Percentiles rank a stretch among this genome's conserved stretches.
phyloP scores from a whole-genome alignment of 1,140 invertebrate genomes.

The Meloidogyne hapla region DNA sequence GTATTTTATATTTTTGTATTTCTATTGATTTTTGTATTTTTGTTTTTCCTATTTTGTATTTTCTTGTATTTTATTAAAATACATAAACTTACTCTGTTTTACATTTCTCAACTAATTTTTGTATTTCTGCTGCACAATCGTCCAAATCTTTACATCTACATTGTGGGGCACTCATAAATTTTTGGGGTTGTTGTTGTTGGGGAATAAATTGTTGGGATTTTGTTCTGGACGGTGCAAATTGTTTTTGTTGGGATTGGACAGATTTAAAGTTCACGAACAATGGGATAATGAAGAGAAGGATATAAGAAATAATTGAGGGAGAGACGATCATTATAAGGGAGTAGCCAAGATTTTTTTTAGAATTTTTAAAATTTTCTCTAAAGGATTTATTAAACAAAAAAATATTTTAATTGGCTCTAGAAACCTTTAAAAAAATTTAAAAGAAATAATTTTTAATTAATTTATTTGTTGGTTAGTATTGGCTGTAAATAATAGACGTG shows the following conservation, averaged over 20 bases:
- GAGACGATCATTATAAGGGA: too few species aligned
- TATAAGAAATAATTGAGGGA: background rate
- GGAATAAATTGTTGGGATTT: background rate
- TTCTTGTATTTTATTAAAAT: conserved; percentile 9
- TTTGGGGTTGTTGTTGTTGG: conserved; percentile 4
- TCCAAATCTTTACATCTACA: conserved; percentile 53
- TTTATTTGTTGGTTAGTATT: too few species aligned
- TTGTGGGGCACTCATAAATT: conserved; percentile 51
- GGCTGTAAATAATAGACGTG: too few species aligned
- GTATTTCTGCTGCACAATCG: conserved; percentile 41
- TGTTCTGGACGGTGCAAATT: background rate
- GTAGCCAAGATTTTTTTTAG: too few species aligned
- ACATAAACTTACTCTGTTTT: conserved; percentile 39
- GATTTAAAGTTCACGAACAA: background rate
- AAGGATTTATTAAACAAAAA: too few species aligned
- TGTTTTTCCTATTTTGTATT: too few species aligned
- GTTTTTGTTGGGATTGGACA: background rate
- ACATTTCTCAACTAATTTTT: conserved; percentile 42
- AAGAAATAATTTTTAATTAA: too few species aligned
- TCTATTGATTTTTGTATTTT: too few species aligned
- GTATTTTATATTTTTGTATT: background rate
- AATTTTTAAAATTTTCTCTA: too few species aligned
- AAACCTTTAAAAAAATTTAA: too few species aligned
- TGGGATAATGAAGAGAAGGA: background rate
- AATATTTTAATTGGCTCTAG: too few species aligned